These are phyloP conservation scores for Bibio marci DNA, from an alignment of 2,888 invertebrate genomes.

Conservation along the genomic window DNA sequence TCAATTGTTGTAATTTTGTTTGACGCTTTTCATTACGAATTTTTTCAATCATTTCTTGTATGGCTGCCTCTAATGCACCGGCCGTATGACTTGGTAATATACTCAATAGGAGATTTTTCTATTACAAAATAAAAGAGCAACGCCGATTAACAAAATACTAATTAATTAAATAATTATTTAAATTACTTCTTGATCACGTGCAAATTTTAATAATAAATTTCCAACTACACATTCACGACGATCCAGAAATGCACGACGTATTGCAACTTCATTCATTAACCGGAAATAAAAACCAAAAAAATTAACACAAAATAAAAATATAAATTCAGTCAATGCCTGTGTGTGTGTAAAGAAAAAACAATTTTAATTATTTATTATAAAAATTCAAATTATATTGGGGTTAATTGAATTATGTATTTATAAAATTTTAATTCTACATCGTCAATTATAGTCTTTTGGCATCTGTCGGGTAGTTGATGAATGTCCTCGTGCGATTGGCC, in stretches of 20 bases:
- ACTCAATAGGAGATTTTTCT: slow-evolving; percentile 72
- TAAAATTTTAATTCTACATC: too few relatives aligned
- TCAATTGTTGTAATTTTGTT: slow-evolving; percentile 2
- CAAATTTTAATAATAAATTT: slow-evolving; percentile 61
- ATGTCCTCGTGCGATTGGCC: too few relatives aligned
- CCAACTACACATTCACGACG: slow-evolving; percentile 73
- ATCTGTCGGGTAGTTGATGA: too few relatives aligned
- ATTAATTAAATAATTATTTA: slow-evolving; percentile 2
- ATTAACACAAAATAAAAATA: slow-evolving; percentile 59
- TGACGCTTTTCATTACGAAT: slow-evolving; percentile 25
- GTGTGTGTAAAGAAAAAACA: slow-evolving; percentile 16
- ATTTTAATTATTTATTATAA: slow-evolving; percentile 5
- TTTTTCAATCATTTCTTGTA: slow-evolving; percentile 36
- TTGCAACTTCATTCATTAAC: slow-evolving; percentile 73
- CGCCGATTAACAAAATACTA: background rate
- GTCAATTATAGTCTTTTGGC: too few relatives aligned
- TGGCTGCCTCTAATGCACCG: slow-evolving; percentile 38
- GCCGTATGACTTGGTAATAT: slow-evolving; percentile 78
- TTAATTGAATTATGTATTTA: too few relatives aligned
- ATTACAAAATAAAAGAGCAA: slow-evolving; percentile 11
- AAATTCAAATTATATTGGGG: too few relatives aligned
- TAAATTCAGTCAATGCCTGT: slow-evolving; percentile 50
- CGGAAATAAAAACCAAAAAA: slow-evolving; percentile 75
- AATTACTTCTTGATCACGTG: slow-evolving; percentile 68
- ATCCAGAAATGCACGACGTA: slow-evolving; percentile 73